phyloP scores from a whole-genome alignment of 2,113 vertebrate genomes.

The Muntiacus muntjak region DNA sequence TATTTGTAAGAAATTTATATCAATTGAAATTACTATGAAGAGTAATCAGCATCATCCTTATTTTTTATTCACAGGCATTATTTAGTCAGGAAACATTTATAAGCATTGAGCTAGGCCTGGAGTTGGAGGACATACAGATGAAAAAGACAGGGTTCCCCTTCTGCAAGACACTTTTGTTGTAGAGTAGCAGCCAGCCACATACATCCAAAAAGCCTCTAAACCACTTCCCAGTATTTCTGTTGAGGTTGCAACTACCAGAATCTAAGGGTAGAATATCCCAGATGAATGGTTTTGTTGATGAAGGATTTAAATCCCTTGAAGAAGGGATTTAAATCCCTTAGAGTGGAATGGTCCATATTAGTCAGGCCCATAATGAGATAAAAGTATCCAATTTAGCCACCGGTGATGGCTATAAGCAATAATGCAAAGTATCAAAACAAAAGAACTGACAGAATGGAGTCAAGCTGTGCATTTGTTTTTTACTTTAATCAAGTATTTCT shows the following conservation, averaged over 20 bases:
- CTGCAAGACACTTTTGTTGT: background rate
- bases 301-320: background rate
- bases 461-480: background rate
- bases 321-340: background rate
- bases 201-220: background rate
- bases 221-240: background rate
- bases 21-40: background rate
- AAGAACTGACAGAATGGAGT: background rate
- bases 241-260: background rate
- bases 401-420: background rate
- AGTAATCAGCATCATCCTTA: background rate
- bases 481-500: background rate
- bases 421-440: background rate
- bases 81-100: background rate
- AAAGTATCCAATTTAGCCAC: background rate
- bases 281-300: background rate
- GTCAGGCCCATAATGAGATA: background rate
- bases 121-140: background rate
- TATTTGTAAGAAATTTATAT: slow-evolving; percentile 34
- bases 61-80: background rate
- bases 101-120: background rate
- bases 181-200: background rate
- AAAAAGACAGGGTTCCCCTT: background rate
- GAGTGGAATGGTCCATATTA: background rate
- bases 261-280: background rate